A percentile compares a stretch with the other conserved stretches of the same genome.
Evolutionary conservation across 53 echinoderm and acorn worm genomes (phyloP).

Genomic region (Paelopatides confundens): DNA sequence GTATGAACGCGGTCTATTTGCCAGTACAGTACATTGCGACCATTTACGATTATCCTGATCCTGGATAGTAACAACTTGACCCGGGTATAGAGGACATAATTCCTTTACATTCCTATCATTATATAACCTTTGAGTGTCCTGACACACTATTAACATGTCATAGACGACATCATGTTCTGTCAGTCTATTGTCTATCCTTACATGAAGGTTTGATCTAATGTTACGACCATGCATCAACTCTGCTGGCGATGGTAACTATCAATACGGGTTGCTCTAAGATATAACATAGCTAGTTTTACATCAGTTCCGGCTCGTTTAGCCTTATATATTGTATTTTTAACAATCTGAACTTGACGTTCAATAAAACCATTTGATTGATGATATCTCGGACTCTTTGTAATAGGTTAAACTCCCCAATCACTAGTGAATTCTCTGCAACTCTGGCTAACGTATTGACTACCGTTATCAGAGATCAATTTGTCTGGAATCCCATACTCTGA

Average conservation of each 20-base stretch:
- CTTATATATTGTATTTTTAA: not conserved
- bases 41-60: too few relatives aligned
- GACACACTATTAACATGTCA: too few relatives aligned
- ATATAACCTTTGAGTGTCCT: too few relatives aligned
- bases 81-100: too few relatives aligned
- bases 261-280: not conserved
- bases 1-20: too few relatives aligned
- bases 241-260: not conserved
- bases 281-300: not conserved
- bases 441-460: not conserved
- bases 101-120: too few relatives aligned
- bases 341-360: not conserved
- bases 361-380: not conserved
- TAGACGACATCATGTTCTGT: too few relatives aligned
- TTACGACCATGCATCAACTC: not conserved
- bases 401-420: not conserved
- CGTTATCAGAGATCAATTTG: not conserved
- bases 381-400: not conserved
- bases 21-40: too few relatives aligned
- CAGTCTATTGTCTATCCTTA: too few relatives aligned
- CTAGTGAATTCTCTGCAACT: not conserved
- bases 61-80: too few relatives aligned
- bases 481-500: not conserved
- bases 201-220: too few relatives aligned
- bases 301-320: not conserved